A percentile compares a stretch with the other conserved stretches of the same genome.
Evolutionary conservation across 1,140 invertebrate genomes (phyloP).

Genomic region (Drosophila nebulosa): DNA sequence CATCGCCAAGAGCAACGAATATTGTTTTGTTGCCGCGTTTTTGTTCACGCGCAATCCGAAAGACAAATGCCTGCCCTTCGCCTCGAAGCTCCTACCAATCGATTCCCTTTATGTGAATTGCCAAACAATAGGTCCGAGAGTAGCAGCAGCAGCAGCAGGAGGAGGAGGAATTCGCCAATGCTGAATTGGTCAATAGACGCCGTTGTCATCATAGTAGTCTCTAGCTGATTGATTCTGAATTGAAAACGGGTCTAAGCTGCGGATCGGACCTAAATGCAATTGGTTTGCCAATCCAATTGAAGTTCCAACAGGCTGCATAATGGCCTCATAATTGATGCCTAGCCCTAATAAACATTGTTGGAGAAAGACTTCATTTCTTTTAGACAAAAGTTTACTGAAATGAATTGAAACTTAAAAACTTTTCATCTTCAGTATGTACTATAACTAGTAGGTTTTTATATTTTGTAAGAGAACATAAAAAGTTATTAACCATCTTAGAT

Average conservation of each 20-base stretch:
- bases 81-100: not conserved
- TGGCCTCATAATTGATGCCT: not conserved
- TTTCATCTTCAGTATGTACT: too few relatives aligned
- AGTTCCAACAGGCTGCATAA: not conserved
- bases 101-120: not conserved
- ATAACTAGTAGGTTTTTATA: constrained; percentile 29
- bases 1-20: not conserved
- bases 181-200: constrained; percentile 4
- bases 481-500: constrained; percentile 38
- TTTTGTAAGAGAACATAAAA: constrained; percentile 56
- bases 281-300: not conserved
- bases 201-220: not conserved
- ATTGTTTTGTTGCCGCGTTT: constrained; percentile 7
- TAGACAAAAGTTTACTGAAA: too few relatives aligned
- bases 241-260: constrained; percentile 12
- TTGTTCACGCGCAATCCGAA: constrained; percentile 28
- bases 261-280: not conserved
- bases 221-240: constrained; percentile 22
- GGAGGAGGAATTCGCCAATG: not conserved
- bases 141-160: too few relatives aligned
- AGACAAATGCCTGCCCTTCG: constrained; percentile 30
- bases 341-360: too few relatives aligned
- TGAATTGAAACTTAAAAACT: too few relatives aligned
- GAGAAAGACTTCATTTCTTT: too few relatives aligned
- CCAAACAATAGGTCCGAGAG: constrained; percentile 9